phyloP scores from a whole-genome alignment of 2,113 vertebrate genomes.

The Haliaeetus leucogaster region DNA sequence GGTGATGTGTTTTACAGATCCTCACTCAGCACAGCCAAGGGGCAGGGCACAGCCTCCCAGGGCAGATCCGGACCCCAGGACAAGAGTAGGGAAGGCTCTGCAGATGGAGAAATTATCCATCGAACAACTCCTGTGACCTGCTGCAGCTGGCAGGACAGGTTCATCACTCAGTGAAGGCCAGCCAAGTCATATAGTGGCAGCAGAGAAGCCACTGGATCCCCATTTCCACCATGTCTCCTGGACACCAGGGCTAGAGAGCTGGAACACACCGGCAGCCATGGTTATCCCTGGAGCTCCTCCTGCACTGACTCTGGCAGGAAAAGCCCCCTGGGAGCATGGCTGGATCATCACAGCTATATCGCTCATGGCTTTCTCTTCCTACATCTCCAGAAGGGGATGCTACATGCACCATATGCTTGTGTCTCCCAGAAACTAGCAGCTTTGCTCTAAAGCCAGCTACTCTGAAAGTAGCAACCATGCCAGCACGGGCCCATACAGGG shows the following conservation, averaged over 20 bases:
- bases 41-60: background rate
- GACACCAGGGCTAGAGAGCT: background rate
- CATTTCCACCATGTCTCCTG: background rate
- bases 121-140: background rate
- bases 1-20: background rate
- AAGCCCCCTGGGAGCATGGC: background rate
- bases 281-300: background rate
- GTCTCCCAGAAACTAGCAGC: background rate
- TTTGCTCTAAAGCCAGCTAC: background rate
- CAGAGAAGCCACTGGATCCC: background rate
- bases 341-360: background rate
- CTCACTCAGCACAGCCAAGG: background rate
- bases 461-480: background rate
- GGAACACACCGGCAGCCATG: background rate
- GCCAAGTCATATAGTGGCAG: background rate
- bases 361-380: background rate
- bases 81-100: rapidly evolving
- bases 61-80: rapidly evolving
- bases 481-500: background rate
- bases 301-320: background rate
- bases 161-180: background rate
- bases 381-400: background rate
- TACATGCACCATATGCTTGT: background rate
- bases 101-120: background rate
- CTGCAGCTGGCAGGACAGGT: background rate